Percentiles rank a stretch among this genome's conserved stretches.
phyloP scores from a whole-genome alignment of 2,797 vertebrate genomes.

The Callimico goeldii region DNA sequence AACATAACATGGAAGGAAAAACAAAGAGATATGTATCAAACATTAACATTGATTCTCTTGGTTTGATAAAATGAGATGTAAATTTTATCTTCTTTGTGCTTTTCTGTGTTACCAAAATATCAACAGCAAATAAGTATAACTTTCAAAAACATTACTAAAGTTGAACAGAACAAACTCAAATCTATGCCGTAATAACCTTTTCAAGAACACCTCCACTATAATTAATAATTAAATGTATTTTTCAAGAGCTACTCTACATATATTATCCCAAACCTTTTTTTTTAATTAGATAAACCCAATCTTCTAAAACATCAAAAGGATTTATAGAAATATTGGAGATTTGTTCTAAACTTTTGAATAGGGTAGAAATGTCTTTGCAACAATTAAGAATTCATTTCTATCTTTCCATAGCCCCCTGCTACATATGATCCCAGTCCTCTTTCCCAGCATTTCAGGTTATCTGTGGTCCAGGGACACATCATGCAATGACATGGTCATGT shows the following conservation, averaged over 20 bases:
- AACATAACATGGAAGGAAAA: neutral
- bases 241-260: neutral
- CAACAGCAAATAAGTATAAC: neutral
- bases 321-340: neutral
- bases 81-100: neutral
- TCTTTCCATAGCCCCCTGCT: neutral
- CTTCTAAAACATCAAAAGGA: neutral
- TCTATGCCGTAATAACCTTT: neutral
- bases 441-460: neutral
- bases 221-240: neutral
- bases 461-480: neutral
- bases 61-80: neutral
- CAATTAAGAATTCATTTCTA: neutral
- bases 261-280: neutral
- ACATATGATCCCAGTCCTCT: accelerated
- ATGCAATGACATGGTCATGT: neutral
- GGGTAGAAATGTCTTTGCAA: neutral
- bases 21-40: neutral
- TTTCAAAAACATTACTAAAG: neutral
- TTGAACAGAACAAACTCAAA: neutral
- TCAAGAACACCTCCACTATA: neutral
- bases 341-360: neutral
- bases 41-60: neutral
- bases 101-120: neutral
- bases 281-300: neutral